Conservation (phyloP, 2,888 invertebrate genomes). For the Phymatocera aterrima region DNA sequence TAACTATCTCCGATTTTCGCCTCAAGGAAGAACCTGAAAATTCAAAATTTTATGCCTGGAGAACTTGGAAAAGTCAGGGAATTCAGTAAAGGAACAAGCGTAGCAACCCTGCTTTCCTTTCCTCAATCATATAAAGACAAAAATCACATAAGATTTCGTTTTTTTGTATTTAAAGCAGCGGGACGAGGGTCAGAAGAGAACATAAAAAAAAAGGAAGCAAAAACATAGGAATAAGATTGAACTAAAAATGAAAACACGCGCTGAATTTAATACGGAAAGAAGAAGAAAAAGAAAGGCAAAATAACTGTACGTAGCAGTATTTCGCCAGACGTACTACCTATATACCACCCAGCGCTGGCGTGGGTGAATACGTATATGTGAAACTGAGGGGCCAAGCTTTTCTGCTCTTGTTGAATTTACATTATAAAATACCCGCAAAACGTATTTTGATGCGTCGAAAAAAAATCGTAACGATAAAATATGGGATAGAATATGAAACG, state of each 20-base stretch:
- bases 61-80: too few species aligned
- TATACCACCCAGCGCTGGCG: neutral
- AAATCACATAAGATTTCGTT: too few species aligned
- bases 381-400: neutral
- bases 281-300: neutral
- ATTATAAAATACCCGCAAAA: slow-evolving; percentile 29
- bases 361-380: slow-evolving; percentile 11
- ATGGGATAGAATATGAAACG: slow-evolving; percentile 35
- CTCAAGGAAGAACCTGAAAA: too few species aligned
- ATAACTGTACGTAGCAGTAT: neutral
- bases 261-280: neutral
- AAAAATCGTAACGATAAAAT: slow-evolving; percentile 30
- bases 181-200: neutral
- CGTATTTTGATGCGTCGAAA: neutral
- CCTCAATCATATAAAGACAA: too few species aligned
- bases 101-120: too few species aligned
- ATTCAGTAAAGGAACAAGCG: too few species aligned
- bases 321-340: neutral
- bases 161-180: too few species aligned
- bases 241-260: neutral
- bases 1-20: too few species aligned
- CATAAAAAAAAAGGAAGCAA: neutral
- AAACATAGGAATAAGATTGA: neutral
- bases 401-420: slow-evolving; percentile 29
- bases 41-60: too few species aligned